Evolutionary conservation across 2,797 vertebrate species (phyloP), one percentile per base, ranked within the genome.

Genomic region (Adelosebastes latens): DNA sequence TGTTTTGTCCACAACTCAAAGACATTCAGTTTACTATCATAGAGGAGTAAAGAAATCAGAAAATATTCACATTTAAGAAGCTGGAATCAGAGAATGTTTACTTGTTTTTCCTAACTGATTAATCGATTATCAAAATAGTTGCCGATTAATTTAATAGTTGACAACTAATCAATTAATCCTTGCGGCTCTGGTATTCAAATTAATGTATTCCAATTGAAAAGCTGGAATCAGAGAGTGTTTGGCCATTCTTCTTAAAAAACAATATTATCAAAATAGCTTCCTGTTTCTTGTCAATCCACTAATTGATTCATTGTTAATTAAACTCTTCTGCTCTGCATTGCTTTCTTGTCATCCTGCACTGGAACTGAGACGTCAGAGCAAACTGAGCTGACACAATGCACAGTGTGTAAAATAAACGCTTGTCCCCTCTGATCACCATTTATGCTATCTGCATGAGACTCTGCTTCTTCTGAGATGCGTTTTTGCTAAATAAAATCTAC

Each of bases 281-380:
- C 18, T 2, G 22, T 62, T 39, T 11, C 22, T 42, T 66, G 53
- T 31, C 4, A 10, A 20, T 46, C 13, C 59, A 31, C 8, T 14
- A 13, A 34, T 4, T 18, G 6, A 22, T 4, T 4, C 2, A 32
- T 20, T 12, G 10, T 8, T 18, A 20, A 18, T 32, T 62, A 31
- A 65, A 25, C 32, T 27, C 12, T 9, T 2, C 53, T 34, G 58
- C n/a, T 60, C 13, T 64, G 39, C 29, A 10, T 27, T 20, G 12
- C 53, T 75, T 74, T 61, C 9, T 25, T 64, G 49, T 55, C 20
- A 60, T 58, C 16, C 7, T 59, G 20, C 6, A 46, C 39, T 66
- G 31, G 42, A 72, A n/a, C 62, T 29, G 29, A 63, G 29, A 77
- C 36, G 53, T 75, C 69, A 34, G 31, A 77, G 39, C 6, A 62